Evolutionary conservation across 2,797 vertebrate genomes (phyloP).

Genomic region (Eospalax fontanierii): DNA sequence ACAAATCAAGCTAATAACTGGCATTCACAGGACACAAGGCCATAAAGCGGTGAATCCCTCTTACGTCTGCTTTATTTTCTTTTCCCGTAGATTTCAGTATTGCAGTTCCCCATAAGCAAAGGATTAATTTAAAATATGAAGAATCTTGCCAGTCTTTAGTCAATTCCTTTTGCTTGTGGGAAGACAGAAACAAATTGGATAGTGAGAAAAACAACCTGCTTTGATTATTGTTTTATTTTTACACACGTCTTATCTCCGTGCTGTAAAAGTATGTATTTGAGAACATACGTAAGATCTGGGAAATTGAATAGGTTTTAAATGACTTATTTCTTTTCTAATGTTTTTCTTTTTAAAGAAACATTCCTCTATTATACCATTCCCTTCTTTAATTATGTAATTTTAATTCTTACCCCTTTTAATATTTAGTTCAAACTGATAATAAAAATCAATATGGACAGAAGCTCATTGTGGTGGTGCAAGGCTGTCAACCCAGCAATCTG

Average conservation of each 20-base stretch:
- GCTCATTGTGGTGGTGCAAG: no score
- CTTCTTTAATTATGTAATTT: slow-evolving; percentile 16
- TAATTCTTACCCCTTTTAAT: neutral
- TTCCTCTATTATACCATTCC: neutral
- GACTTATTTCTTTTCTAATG: neutral
- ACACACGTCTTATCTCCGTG: neutral
- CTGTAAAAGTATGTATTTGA: slow-evolving; percentile 25
- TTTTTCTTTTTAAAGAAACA: neutral
- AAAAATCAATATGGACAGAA: neutral
- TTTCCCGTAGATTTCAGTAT: slow-evolving; percentile 44
- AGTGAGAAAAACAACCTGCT: neutral
- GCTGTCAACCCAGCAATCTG: neutral
- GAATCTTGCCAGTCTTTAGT: slow-evolving; percentile 41
- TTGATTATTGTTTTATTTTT: slow-evolving; percentile 58
- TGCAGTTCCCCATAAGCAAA: slow-evolving; percentile 54
- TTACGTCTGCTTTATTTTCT: slow-evolving; percentile 18
- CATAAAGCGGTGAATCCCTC: neutral
- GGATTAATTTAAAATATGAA: slow-evolving; percentile 60
- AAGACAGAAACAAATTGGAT: slow-evolving; percentile 62
- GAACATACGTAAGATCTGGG: neutral
- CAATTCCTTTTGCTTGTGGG: slow-evolving; percentile 51
- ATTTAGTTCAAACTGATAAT: slow-evolving; percentile 26
- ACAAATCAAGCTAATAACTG: slow-evolving; percentile 64
- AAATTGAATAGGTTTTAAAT: slow-evolving; percentile 45
- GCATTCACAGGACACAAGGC: neutral